These are phyloP conservation scores for Helicorthomorpha holstii DNA, from an alignment of 1,140 invertebrate genomes.

Conservation along the genomic window DNA sequence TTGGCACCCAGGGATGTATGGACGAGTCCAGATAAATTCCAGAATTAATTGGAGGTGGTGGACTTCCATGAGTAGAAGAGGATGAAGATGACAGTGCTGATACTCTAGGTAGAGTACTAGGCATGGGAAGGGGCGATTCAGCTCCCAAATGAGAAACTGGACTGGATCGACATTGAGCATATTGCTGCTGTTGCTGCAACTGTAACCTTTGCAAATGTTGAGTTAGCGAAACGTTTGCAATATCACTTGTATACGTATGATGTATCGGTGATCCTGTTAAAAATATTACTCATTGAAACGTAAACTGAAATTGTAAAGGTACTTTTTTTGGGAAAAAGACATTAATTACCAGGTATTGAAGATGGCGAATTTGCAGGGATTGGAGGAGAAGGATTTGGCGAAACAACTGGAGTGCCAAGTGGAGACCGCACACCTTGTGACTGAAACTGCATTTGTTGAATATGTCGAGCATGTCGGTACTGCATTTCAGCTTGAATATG, in stretches of 20 bases:
- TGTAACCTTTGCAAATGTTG: constrained; percentile 31
- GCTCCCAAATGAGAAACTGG: constrained; percentile 1
- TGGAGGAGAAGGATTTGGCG: constrained; percentile 25
- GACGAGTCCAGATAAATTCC: not conserved
- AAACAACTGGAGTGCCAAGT: constrained; percentile 22
- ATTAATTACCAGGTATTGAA: constrained; percentile 19
- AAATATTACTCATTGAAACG: not conserved
- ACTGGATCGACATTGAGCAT: constrained; percentile 8
- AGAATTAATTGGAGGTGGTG: constrained; percentile 1
- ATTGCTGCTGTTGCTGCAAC: constrained; percentile 23
- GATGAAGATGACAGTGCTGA: constrained; percentile 12
- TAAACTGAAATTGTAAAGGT: not conserved
- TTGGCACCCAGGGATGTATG: not conserved
- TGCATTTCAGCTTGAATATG: constrained; percentile 25
- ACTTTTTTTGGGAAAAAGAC: not conserved
- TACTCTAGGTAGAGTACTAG: not conserved
- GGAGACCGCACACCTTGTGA: constrained; percentile 18
- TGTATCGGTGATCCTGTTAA: constrained; percentile 20
- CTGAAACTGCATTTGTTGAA: constrained; percentile 21
- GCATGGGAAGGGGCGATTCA: not conserved
- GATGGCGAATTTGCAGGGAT: constrained; percentile 24
- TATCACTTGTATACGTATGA: constrained; percentile 11
- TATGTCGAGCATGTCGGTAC: constrained; percentile 25
- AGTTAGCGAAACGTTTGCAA: constrained; percentile 16
- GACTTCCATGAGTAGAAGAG: constrained; percentile 7